Evolutionary conservation across 2,888 invertebrate genomes (phyloP).

Genomic region (Plebejus argus): DNA sequence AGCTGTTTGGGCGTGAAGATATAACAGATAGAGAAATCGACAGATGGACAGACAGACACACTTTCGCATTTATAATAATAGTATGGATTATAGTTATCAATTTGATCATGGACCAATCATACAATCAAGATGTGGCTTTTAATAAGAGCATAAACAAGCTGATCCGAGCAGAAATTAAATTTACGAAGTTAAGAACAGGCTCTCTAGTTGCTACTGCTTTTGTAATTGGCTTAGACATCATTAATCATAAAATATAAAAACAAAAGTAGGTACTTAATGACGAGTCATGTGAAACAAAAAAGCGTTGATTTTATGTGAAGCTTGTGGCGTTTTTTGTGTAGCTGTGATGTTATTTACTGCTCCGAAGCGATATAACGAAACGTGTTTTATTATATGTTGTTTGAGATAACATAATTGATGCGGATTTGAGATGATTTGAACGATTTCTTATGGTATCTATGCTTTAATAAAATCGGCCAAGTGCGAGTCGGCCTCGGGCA

Average conservation of each 20-base stretch:
- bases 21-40: no score
- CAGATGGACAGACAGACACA: no score
- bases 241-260: slow-evolving; percentile 17
- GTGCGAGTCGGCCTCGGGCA: no score
- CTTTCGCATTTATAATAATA: no score
- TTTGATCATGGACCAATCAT: no score
- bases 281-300: not conserved
- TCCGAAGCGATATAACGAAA: no score
- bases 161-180: not conserved
- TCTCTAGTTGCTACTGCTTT: not conserved
- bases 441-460: no score
- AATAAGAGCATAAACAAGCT: not conserved
- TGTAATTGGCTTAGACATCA: not conserved
- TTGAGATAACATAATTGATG: no score
- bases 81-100: not conserved
- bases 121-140: not conserved
- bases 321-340: not conserved
- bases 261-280: not conserved
- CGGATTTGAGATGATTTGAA: no score
- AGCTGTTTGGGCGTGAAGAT: no score
- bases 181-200: not conserved
- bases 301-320: slow-evolving; percentile 1
- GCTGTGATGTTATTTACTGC: not conserved
- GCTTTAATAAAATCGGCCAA: no score
- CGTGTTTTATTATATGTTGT: no score